These are phyloP conservation scores for Lucilia cuprina DNA, from an alignment of 1,140 invertebrate species.

Conservation along the genomic window DNA sequence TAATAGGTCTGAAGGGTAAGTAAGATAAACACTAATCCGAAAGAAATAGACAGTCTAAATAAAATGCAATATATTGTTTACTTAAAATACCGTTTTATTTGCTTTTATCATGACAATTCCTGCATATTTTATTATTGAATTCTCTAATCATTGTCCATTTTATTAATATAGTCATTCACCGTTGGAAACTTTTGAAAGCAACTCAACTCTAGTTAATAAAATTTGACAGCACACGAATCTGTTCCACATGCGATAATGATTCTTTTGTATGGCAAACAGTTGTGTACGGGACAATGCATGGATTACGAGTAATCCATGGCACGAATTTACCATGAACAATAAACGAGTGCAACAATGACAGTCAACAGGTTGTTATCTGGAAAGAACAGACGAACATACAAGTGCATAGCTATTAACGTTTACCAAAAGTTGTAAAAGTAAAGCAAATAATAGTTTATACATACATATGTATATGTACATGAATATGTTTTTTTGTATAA, in stretches of 20 bases:
- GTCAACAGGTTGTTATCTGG: slow-evolving; percentile 3
- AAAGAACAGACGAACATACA: neutral
- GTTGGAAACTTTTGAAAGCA: too few species aligned
- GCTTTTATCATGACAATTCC: too few species aligned
- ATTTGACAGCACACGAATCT: neutral
- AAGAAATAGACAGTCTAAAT: too few species aligned
- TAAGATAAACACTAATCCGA: too few species aligned
- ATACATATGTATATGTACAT: too few species aligned
- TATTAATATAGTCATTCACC: neutral
- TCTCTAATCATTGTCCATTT: neutral
- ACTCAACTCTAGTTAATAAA: too few species aligned
- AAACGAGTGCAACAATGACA: neutral
- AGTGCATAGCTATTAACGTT: neutral
- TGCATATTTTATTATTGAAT: too few species aligned
- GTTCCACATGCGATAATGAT: neutral
- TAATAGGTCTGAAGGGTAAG: too few species aligned
- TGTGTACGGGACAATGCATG: too few species aligned
- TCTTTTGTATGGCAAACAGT: neutral
- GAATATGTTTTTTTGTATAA: too few species aligned
- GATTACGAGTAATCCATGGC: neutral
- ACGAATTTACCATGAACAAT: neutral
- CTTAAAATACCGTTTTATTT: too few species aligned
- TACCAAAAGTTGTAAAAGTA: neutral
- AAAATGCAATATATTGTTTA: too few species aligned
- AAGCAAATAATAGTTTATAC: neutral